These are phyloP conservation scores for Marmota flaviventris DNA, from an alignment of 2,113 vertebrate species.

Conservation along the genomic window DNA sequence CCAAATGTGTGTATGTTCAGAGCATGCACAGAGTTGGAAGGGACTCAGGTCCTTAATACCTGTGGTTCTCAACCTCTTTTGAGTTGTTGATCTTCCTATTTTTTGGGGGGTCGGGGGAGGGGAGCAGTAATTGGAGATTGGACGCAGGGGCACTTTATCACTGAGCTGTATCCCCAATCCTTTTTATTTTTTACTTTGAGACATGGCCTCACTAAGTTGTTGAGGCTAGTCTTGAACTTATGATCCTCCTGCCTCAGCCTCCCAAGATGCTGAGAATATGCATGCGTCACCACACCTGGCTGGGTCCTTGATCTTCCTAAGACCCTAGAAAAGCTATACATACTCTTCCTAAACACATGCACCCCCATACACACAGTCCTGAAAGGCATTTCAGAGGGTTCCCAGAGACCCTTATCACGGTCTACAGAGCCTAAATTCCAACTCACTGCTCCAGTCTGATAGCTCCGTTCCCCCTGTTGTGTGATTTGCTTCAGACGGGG, in stretches of 20 bases:
- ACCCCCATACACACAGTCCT: not conserved
- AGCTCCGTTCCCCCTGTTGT: rapidly evolving
- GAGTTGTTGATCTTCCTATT: too few relatives aligned
- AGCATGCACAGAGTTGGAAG: not conserved
- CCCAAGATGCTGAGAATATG: too few relatives aligned
- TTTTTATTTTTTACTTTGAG: too few relatives aligned
- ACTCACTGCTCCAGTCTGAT: not conserved
- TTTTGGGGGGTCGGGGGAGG: too few relatives aligned
- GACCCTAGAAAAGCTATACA: not conserved
- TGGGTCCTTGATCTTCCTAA: not conserved
- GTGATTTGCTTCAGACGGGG: not conserved
- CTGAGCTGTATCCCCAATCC: too few relatives aligned
- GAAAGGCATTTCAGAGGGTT: not conserved
- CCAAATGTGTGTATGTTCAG: not conserved
- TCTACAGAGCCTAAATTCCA: not conserved
- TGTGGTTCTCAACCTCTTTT: not conserved
- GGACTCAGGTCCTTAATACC: not conserved
- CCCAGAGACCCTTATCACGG: not conserved
- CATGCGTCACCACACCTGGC: too few relatives aligned
- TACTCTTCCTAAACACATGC: not conserved
- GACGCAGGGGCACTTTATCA: too few relatives aligned
- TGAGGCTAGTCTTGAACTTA: too few relatives aligned
- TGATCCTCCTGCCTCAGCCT: too few relatives aligned
- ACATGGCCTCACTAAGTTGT: too few relatives aligned
- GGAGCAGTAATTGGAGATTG: too few relatives aligned